These are phyloP conservation scores for Melieria omissa DNA, from an alignment of 2,888 invertebrate genomes.

Conservation along the genomic window DNA sequence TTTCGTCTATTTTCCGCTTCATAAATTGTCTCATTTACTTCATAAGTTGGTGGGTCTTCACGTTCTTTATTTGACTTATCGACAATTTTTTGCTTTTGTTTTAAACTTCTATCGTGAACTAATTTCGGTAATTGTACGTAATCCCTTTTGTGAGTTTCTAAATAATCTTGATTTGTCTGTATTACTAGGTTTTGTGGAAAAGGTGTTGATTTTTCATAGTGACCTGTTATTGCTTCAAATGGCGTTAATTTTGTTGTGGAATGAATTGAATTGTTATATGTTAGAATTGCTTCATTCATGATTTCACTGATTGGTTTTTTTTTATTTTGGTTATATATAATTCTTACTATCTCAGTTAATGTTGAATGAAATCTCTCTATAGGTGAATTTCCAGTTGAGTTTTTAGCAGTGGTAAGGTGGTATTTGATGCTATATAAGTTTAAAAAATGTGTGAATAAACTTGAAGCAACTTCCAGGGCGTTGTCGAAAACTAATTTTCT, in stretches of 20 bases:
- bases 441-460: slow-evolving; percentile 28
- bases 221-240: slow-evolving; percentile 33
- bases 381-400: slow-evolving; percentile 36
- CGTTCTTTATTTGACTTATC: slow-evolving; percentile 24
- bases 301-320: slow-evolving; percentile 32
- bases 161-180: slow-evolving; percentile 17
- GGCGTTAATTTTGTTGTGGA: slow-evolving; percentile 37
- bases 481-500: slow-evolving; percentile 32
- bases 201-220: slow-evolving; percentile 13
- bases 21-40: slow-evolving; percentile 11
- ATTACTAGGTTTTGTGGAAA: not conserved
- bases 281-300: slow-evolving; percentile 33
- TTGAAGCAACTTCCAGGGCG: slow-evolving; percentile 30
- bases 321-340: slow-evolving; percentile 32
- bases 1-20: slow-evolving; percentile 22
- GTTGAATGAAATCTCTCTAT: slow-evolving; percentile 42
- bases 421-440: slow-evolving; percentile 29
- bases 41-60: slow-evolving; percentile 7
- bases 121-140: not conserved
- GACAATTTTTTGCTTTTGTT: too few relatives aligned
- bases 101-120: not conserved
- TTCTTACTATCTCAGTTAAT: slow-evolving; percentile 34
- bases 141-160: slow-evolving; percentile 5
- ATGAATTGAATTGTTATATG: slow-evolving; percentile 23
- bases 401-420: slow-evolving; percentile 35